These are phyloP conservation scores for Podarcis lilfordi DNA, from an alignment of 2,797 vertebrate species.

Conservation along the genomic window DNA sequence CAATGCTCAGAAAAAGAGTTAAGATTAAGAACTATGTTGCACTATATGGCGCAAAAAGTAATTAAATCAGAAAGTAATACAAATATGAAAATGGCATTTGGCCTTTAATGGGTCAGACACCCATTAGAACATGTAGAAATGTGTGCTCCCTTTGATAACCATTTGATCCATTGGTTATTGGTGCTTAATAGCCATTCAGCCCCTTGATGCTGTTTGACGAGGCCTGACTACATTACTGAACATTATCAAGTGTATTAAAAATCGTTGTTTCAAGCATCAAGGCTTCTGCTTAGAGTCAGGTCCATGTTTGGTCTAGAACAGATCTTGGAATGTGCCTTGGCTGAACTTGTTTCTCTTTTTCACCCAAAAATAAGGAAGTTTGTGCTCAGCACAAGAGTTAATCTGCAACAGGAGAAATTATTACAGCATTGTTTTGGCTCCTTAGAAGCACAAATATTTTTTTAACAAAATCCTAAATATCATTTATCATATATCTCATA, in stretches of 20 bases:
- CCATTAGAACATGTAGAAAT: too few species aligned
- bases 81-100: too few species aligned
- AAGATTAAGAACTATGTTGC: too few species aligned
- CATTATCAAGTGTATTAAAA: neutral
- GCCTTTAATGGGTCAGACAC: too few species aligned
- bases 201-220: too few species aligned
- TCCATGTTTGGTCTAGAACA: neutral
- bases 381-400: neutral
- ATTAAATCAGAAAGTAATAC: too few species aligned
- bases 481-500: neutral
- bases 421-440: neutral
- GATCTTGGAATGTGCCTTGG: neutral
- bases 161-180: too few species aligned
- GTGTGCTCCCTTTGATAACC: too few species aligned
- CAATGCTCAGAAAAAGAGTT: too few species aligned
- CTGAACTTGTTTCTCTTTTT: neutral
- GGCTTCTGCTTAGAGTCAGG: neutral
- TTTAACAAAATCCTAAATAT: too few species aligned
- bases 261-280: conserved; percentile 7
- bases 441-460: neutral
- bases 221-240: neutral
- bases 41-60: too few species aligned
- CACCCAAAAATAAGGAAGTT: neutral
- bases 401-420: neutral
- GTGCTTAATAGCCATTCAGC: too few species aligned